Conservation (phyloP, 2,113 vertebrate species). For the Apistogramma diplotaenia region DNA sequence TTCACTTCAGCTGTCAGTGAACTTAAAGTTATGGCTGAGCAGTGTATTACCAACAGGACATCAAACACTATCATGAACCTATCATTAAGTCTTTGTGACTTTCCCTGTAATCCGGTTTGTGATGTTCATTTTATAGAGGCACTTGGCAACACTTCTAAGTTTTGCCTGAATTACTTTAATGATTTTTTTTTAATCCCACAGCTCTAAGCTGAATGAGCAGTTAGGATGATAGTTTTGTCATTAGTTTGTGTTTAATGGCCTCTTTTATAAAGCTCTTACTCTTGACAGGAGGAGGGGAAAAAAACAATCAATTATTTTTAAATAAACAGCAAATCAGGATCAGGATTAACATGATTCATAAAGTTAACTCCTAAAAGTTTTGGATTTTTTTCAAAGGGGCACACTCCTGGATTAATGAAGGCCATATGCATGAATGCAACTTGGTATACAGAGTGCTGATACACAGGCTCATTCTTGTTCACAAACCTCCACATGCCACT, state of each 20-base stretch:
- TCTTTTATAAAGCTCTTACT: background rate
- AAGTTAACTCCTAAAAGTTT: background rate
- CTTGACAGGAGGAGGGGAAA: background rate
- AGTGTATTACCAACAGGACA: background rate
- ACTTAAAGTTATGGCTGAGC: background rate
- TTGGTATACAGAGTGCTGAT: background rate
- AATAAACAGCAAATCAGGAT: background rate
- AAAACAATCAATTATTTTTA: background rate
- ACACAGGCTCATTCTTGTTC: background rate
- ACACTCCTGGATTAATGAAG: background rate
- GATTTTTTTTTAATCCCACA: background rate
- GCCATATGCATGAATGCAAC: background rate
- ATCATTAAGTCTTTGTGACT: background rate
- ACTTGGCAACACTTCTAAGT: background rate
- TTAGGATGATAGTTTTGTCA: background rate
- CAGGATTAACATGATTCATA: background rate
- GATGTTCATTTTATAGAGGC: background rate
- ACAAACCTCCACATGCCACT: slow-evolving; percentile 98
- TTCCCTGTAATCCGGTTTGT: background rate
- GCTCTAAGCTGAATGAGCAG: background rate
- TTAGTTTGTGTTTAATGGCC: background rate
- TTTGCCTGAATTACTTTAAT: background rate
- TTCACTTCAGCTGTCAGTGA: background rate
- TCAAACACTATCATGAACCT: background rate
- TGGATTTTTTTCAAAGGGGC: background rate